Percentiles rank a stretch among this genome's conserved stretches.
Evolutionary conservation across 2,113 vertebrate species (phyloP).

Genomic region (Vicugna pacos): DNA sequence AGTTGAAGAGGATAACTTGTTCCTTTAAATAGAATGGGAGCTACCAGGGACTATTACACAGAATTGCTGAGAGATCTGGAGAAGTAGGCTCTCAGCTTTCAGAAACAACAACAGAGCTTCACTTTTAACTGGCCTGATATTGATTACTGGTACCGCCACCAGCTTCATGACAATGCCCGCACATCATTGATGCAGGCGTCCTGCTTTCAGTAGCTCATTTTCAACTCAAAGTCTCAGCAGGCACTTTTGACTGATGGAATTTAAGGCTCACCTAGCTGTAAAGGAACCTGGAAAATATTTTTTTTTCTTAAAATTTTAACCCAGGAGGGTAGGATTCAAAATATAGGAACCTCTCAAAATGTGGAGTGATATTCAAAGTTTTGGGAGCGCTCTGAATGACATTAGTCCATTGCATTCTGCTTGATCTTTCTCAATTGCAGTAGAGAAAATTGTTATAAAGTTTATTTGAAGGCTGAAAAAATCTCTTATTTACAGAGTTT

Average conservation of each 20-base stretch:
- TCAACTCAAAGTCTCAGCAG: not conserved
- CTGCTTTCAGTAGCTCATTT: not conserved
- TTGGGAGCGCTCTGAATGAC: not conserved
- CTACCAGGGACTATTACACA: not conserved
- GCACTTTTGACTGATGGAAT: not conserved
- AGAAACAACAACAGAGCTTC: not conserved
- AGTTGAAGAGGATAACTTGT: not conserved
- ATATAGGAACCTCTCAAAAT: not conserved
- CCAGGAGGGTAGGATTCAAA: not conserved
- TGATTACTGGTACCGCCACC: too few relatives aligned
- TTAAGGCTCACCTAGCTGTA: not conserved
- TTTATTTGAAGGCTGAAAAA: not conserved
- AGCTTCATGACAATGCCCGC: not conserved
- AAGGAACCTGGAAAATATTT: not conserved
- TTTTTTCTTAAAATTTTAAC: not conserved
- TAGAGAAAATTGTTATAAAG: not conserved
- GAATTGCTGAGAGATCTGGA: not conserved
- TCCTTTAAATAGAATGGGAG: not conserved
- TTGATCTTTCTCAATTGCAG: not conserved
- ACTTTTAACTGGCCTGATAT: too few relatives aligned
- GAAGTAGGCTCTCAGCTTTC: not conserved
- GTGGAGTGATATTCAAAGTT: not conserved
- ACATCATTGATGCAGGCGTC: not conserved
- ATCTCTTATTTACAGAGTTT: not conserved
- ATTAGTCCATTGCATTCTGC: not conserved